Base-by-base conservation (phyloP, 2,888 invertebrate species). In the Entomobrya proxima region DNA sequence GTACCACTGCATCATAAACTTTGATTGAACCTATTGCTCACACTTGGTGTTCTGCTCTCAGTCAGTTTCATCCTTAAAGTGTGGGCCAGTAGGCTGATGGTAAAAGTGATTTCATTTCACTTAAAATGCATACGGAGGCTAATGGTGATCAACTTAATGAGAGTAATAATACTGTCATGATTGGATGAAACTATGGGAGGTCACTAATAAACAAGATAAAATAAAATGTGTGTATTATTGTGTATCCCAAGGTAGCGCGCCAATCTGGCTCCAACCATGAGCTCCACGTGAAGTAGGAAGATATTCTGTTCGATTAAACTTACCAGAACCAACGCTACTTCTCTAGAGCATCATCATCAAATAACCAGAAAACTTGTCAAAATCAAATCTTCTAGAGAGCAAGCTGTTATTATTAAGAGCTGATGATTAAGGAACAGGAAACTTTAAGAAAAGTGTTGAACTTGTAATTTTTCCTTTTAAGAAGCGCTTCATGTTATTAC, bases 151-250 rank as follows among this genome's bases (percentile, higher is more conserved):
- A 78, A 64, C 30, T 78, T 64, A 64, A 78, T 78, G 77, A 64
- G 77, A 64, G 77, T 78, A 78, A 64, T 76, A 78, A 58, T 76
- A 64, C 77, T 78, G 77, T 78, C 64, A 78, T 78, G 47, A 61
- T 78, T 78, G 76, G 76, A 77, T 61, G 11, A 6, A 64, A 61
- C 77, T 78, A 64, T 64, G 77, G 77, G 77, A 78, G 77, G 77
- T 78, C 77, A 64, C 44, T 64, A 44, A 64, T 78, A 78, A 78
- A 58, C 76, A 64, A 61, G 76, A 37, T 27, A 78, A 64, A 78
- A n/a, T n/a, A n/a, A 77, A 32, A 61, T 61, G 11, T 78, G 64
- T 58, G n/a, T n/a, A n/a, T n/a, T n/a, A 44, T 64, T 78, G 44
- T 21, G 30, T 11, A 64, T 40, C 47, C 37, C 32, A 55, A 75